Percentiles rank a stretch among this genome's conserved stretches.
These are phyloP conservation scores for Rostratula benghalensis DNA, from an alignment of 2,113 vertebrate genomes.

Conservation along the genomic window DNA sequence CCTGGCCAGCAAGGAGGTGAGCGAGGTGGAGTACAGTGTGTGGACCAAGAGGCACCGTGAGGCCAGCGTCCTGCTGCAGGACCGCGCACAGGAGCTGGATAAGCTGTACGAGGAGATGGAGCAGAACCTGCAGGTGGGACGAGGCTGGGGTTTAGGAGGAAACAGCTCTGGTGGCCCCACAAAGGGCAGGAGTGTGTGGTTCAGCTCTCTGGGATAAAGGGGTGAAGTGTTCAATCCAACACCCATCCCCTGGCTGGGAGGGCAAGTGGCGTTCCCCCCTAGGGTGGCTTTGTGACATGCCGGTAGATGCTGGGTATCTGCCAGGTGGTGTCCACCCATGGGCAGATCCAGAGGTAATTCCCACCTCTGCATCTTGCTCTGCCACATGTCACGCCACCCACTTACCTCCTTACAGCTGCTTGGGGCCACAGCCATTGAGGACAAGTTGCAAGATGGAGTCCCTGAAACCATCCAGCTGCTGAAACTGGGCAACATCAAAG, in stretches of 20 bases:
- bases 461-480: conserved; percentile 88
- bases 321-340: neutral
- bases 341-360: neutral
- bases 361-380: rapidly evolving
- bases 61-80: conserved; percentile 71
- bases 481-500: conserved; percentile 84
- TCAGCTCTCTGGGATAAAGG: neutral
- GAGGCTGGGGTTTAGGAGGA: neutral
- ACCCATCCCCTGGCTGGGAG: neutral
- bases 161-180: rapidly evolving
- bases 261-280: neutral
- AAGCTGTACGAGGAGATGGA: conserved; percentile 86
- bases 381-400: neutral
- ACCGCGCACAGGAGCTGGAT: conserved; percentile 72
- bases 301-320: neutral
- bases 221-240: neutral
- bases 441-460: conserved; percentile 87
- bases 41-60: conserved; percentile 78
- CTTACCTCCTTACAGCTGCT: conserved; percentile 77
- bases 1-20: conserved; percentile 84
- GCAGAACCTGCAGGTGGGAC: conserved; percentile 80
- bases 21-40: conserved; percentile 67
- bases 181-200: neutral
- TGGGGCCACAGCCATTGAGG: conserved; percentile 91
- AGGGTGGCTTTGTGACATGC: neutral